Percentiles rank a stretch among this genome's conserved stretches.
Evolutionary conservation across 2,113 vertebrate species (phyloP).

Genomic region (Clarias magur): DNA sequence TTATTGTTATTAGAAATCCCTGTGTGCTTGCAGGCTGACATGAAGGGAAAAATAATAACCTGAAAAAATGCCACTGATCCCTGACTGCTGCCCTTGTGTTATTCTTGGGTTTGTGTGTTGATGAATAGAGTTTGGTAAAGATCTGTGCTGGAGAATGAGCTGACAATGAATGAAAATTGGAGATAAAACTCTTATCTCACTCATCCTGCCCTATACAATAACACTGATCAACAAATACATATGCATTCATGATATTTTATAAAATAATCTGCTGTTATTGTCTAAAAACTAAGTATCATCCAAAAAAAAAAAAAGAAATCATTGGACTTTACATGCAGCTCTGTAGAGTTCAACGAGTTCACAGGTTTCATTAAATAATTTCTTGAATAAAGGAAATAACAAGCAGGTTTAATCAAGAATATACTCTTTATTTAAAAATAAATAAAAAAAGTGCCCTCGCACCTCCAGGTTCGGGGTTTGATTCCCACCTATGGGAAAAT

Average conservation of each 20-base stretch:
- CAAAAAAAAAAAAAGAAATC: not conserved
- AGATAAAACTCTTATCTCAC: not conserved
- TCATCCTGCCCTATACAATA: not conserved
- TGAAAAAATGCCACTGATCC: not conserved
- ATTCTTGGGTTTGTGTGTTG: not conserved
- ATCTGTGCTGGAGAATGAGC: not conserved
- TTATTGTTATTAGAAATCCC: not conserved
- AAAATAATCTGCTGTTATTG: not conserved
- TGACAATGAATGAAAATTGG: slow-evolving; percentile 45
- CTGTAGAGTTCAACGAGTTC: not conserved
- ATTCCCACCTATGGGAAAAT: no score
- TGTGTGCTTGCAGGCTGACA: not conserved
- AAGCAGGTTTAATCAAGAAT: not conserved
- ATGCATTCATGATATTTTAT: not conserved
- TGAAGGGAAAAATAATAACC: not conserved
- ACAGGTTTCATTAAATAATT: not conserved
- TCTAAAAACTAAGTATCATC: no score
- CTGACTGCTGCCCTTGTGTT: not conserved
- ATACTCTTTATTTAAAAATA: no score
- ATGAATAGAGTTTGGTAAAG: not conserved
- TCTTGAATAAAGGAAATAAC: not conserved
- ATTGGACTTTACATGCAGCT: not conserved
- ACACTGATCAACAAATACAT: not conserved
- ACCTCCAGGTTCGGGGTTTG: no score
- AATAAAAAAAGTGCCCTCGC: no score